phyloP scores from a whole-genome alignment of 2,113 vertebrate genomes.

The Pipa parva region DNA sequence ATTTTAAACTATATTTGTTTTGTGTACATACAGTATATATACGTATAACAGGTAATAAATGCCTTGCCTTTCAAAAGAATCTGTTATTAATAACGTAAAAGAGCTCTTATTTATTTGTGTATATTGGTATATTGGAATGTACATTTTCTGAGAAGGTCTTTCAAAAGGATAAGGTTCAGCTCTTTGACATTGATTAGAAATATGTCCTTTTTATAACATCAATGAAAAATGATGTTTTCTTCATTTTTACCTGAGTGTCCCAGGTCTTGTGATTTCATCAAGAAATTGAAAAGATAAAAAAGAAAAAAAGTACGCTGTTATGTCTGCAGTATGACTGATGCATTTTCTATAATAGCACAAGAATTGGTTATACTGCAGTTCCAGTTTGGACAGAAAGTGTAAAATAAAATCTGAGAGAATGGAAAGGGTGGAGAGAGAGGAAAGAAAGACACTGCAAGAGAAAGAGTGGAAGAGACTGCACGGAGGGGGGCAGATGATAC shows the following conservation, averaged over 20 bases:
- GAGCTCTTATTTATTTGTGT: no score
- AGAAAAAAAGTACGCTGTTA: conserved; percentile 10
- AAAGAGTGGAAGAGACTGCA: neutral
- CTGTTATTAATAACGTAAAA: no score
- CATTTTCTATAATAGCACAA: neutral
- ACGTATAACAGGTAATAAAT: no score
- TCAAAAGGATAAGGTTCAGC: conserved; percentile 15
- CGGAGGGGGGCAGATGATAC: neutral
- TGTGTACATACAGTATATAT: no score
- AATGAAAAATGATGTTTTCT: conserved; percentile 20
- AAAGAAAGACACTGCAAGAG: neutral
- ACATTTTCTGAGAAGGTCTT: no score
- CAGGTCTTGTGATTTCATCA: conserved; percentile 25
- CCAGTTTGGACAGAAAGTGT: neutral
- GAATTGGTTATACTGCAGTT: neutral
- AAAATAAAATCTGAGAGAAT: no score
- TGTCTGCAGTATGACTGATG: conserved; percentile 15
- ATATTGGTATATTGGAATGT: no score
- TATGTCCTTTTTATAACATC: neutral
- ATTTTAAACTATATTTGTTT: no score
- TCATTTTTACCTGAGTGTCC: conserved; percentile 13
- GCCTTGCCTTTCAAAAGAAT: no score
- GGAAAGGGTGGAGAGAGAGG: no score
- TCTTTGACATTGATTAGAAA: conserved; percentile 21
- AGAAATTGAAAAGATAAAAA: conserved; percentile 25